Evolutionary conservation across 2,113 vertebrate species (phyloP), one percentile per base, ranked within the genome.

Genomic region (Calonectris borealis): DNA sequence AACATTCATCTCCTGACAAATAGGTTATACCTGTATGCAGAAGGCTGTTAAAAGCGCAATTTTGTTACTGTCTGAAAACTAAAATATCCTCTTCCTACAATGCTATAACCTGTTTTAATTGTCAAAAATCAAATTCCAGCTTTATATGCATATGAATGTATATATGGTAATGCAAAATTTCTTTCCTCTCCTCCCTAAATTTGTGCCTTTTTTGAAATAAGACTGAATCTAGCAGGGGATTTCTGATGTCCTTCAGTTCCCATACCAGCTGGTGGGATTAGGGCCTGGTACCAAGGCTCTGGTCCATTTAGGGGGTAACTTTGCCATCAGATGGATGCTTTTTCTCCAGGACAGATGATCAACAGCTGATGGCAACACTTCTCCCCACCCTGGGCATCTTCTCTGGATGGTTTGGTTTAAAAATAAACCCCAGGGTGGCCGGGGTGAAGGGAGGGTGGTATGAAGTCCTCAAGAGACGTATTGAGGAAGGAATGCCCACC

Each of bases 1-100:
- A 71, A 66, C 46, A 36, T 34, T 61, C 73, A 69, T 88, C 81
- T 91, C 66, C 61, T 1, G 17, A 71, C 73, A 96, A 87, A 82
- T 72, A 68, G 81, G 89, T 95, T 96, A 90, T 90, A 96, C 95
- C 96, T 97, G 95, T 71, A 69, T 83, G 73, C 5, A 4, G 86
- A 40, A 86, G 29, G 52, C 61, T 94, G 60, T 42, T 70, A 54
- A 19, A 78, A 91, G 21, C 2, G 10, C 18, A 22, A 0, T 78
- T 94, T 83, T 75, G n/a, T 46, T 31, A 22, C 60, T 16, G 26
- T 48, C 58, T 86, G 25, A 66, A 75, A 83, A 40, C 0, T 1
- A 11, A 76, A 92, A 76, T 17, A 51, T 34, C 36, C 20, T 36
- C 10, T 44, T 80, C 36, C 40, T 40, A 27, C 36, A 66, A 20